Evolutionary conservation across 2,888 invertebrate species (phyloP).

Genomic region (Ornithoptera priamus): DNA sequence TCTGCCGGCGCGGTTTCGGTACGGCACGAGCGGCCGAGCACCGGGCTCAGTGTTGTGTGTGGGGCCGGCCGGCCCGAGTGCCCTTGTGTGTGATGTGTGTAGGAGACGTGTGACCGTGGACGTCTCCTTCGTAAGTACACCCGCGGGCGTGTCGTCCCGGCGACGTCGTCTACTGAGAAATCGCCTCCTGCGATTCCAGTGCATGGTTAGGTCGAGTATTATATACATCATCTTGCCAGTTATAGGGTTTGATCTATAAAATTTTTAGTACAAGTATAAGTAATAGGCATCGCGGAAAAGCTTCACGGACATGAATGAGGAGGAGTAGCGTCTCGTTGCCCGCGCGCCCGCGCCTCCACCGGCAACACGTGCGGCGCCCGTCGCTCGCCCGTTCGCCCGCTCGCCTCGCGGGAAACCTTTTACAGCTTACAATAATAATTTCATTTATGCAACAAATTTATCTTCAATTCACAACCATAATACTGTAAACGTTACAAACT

Average conservation of each 20-base stretch:
- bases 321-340: conserved; percentile 60
- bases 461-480: not conserved
- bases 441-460: conserved; percentile 43
- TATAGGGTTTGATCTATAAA: conserved; percentile 42
- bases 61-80: conserved; percentile 71
- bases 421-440: conserved; percentile 52
- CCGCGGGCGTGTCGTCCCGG: conserved; percentile 51
- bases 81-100: conserved; percentile 74
- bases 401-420: conserved; percentile 47
- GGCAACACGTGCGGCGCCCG: conserved; percentile 62
- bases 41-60: conserved; percentile 68
- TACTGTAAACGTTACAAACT: conserved; percentile 1
- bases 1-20: conserved; percentile 69
- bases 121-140: conserved; percentile 73
- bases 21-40: conserved; percentile 58
- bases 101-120: conserved; percentile 74
- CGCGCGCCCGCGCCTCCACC: conserved; percentile 59
- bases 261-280: conserved; percentile 42
- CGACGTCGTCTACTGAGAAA: conserved; percentile 41
- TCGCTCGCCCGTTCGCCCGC: conserved; percentile 37
- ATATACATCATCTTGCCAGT: conserved; percentile 25
- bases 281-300: conserved; percentile 44
- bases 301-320: conserved; percentile 65
- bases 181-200: not conserved
- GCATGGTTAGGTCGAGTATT: not conserved